Base-by-base conservation (phyloP, 2,113 vertebrate species). In the Cinclus cinclus region DNA sequence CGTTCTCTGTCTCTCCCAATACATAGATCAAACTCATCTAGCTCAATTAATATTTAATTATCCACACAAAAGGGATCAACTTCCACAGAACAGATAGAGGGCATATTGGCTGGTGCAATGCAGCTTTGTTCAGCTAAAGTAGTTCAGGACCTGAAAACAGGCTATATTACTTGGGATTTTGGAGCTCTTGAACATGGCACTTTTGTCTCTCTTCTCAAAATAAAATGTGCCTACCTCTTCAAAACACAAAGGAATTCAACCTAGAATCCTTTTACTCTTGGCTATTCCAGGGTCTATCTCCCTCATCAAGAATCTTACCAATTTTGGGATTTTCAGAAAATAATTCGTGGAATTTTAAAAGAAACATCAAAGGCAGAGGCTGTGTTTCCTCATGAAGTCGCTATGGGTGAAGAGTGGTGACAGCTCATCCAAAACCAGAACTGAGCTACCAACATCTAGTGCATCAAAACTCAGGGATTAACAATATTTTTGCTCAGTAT, bases 21-120 rank as follows among this genome's bases (percentile, higher is more conserved):
- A 75, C 52, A 41, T 4, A 87, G 83, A 97, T 91, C 92, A 94
- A 93, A 78, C 68, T 91, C 80, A 59, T 75, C 89, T 28, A 16
- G 30, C 44, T 89, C 89, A 84, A 94, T 96, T 90, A 96, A 97
- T 96, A 96, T 94, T 97, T 95, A 70, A 96, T 95, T 89, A 92
- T 47, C 86, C 81, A 84, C 91, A 94, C 92, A 96, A 96, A 96
- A 86, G 94, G 83, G 86, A 97, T 97, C 96, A 92, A 84, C 94
- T 94, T 92, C 76, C 44, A 1, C 62, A 60, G 89, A 95, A 93
- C 95, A 95, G 91, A 97, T 94, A 97, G 95, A 96, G 96, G 95
- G 80, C 96, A 95, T 1, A 30, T 11, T 75, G 80, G 76, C 87
- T 97, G 83, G 92, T 0, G 95, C 95, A 97, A 93, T 97, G 96